Evolutionary conservation across 2,888 invertebrate species (phyloP).

Genomic region (Zonitis immaculata): DNA sequence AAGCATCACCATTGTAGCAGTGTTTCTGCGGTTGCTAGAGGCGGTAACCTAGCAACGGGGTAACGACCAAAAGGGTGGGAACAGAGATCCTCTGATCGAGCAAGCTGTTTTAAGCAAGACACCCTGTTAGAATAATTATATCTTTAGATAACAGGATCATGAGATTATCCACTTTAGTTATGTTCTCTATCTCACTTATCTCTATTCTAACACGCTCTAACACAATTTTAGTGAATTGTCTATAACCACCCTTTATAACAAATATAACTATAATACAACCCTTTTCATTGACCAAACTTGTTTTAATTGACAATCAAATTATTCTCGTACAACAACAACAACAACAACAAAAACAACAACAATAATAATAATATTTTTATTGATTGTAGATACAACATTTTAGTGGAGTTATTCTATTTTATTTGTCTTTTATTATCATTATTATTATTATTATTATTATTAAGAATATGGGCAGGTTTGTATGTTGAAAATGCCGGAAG

Average conservation of each 20-base stretch:
- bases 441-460: constrained; percentile 11
- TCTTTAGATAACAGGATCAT: constrained; percentile 50
- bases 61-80: constrained; percentile 25
- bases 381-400: background rate
- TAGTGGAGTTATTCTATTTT: background rate
- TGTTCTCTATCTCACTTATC: constrained; percentile 46
- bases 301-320: constrained; percentile 2
- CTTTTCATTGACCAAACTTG: background rate
- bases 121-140: constrained; percentile 52
- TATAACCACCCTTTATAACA: too few relatives aligned
- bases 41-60: constrained; percentile 48
- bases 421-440: background rate
- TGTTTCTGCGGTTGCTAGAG: constrained; percentile 49
- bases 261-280: background rate
- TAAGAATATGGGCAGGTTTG: constrained; percentile 27
- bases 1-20: constrained; percentile 50
- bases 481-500: constrained; percentile 25
- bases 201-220: constrained; percentile 44
- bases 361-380: background rate
- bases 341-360: background rate
- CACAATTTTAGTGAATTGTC: constrained; percentile 17
- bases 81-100: constrained; percentile 42
- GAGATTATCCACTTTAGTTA: constrained; percentile 50
- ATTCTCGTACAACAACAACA: background rate
- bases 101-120: constrained; percentile 52